Evolutionary conservation across 2,797 vertebrate species (phyloP).

Genomic region (Etheostoma nigrum): DNA sequence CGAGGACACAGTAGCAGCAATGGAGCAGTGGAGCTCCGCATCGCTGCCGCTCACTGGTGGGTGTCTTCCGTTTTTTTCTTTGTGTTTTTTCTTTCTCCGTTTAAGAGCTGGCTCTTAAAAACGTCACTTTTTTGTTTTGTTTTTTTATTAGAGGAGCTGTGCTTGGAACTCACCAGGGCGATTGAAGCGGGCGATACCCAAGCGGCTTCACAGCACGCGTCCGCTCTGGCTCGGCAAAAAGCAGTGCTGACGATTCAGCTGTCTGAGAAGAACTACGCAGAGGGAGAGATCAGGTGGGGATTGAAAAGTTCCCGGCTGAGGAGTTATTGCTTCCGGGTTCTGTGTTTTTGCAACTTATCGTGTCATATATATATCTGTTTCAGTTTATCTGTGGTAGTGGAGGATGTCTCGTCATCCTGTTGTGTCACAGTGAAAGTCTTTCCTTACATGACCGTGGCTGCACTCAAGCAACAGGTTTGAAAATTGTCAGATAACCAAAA

Average conservation of each 20-base stretch:
- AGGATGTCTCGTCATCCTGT: slow-evolving; percentile 90
- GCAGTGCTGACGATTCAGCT: slow-evolving; percentile 83
- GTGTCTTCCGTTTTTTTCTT: slow-evolving; percentile 19
- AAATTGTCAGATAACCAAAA: not conserved
- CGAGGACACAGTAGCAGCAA: slow-evolving; percentile 47
- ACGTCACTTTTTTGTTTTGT: not conserved
- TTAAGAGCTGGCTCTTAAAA: slow-evolving; percentile 14
- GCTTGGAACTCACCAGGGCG: slow-evolving; percentile 83
- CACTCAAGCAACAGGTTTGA: slow-evolving; percentile 92
- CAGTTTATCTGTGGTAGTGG: slow-evolving; percentile 92
- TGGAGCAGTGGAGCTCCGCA: slow-evolving; percentile 71
- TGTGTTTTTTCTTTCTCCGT: not conserved
- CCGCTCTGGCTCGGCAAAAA: slow-evolving; percentile 85
- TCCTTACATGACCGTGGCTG: slow-evolving; percentile 87
- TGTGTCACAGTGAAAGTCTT: slow-evolving; percentile 87
- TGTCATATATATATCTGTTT: slow-evolving; percentile 40
- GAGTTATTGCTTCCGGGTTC: not conserved
- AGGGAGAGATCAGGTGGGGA: slow-evolving; percentile 88
- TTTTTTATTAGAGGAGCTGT: slow-evolving; percentile 86
- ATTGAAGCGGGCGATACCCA: slow-evolving; percentile 88
- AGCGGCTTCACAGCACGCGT: slow-evolving; percentile 85
- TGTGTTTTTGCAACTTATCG: not conserved
- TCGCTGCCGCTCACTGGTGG: slow-evolving; percentile 83
- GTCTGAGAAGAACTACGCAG: slow-evolving; percentile 84
- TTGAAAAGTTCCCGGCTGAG: too few relatives aligned